Evolutionary conservation across 2,797 vertebrate genomes (phyloP).

Genomic region (Tinamus major): DNA sequence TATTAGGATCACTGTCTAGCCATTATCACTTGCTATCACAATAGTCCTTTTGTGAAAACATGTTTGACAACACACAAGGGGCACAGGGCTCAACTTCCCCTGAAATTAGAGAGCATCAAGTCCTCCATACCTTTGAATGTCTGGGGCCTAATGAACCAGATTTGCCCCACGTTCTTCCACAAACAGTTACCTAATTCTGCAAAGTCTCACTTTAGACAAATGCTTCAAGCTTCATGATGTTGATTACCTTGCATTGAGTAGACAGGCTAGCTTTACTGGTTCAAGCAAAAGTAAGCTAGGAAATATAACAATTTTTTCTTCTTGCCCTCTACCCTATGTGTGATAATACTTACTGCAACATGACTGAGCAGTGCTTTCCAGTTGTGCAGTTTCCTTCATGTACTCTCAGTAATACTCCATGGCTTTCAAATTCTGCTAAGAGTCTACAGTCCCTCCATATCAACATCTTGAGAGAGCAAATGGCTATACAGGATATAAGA

Average conservation of each 20-base stretch:
- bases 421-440: neutral
- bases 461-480: neutral
- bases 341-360: neutral
- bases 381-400: neutral
- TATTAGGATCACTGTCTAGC: neutral
- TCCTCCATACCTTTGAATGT: neutral
- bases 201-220: neutral
- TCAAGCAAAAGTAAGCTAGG: accelerated
- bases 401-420: neutral
- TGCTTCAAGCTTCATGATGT: accelerated
- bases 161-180: neutral
- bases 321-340: neutral
- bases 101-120: accelerated
- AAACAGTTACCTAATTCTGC: neutral
- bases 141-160: neutral
- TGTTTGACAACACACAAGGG: neutral
- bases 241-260: neutral
- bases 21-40: neutral
- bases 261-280: neutral
- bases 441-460: neutral
- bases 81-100: neutral
- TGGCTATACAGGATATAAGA: neutral
- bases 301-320: neutral
- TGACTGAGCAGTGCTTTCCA: neutral
- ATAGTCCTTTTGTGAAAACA: accelerated